phyloP scores from a whole-genome alignment of 2,888 invertebrate genomes.

The Drosophila leonis region DNA sequence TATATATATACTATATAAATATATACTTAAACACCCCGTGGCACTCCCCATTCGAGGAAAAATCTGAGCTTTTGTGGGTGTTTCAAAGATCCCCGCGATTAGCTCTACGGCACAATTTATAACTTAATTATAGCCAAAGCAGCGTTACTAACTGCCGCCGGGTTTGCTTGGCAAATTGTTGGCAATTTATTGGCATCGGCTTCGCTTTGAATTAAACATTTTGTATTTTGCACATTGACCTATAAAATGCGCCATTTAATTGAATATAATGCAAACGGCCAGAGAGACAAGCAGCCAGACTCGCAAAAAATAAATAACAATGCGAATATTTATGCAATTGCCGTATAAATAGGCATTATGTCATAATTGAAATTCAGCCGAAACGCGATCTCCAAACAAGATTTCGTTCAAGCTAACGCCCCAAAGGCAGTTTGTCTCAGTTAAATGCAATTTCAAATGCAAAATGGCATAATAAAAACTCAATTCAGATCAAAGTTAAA shows the following conservation, averaged over 20 bases:
- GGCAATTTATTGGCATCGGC: slow-evolving; percentile 57
- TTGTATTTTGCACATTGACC: slow-evolving; percentile 61
- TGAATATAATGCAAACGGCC: slow-evolving; percentile 44
- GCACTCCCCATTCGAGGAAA: not conserved
- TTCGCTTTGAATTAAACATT: slow-evolving; percentile 42
- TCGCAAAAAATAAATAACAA: slow-evolving; percentile 26
- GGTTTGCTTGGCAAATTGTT: slow-evolving; percentile 61
- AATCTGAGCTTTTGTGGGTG: slow-evolving; percentile 55
- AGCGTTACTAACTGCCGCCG: slow-evolving; percentile 64
- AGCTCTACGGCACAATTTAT: slow-evolving; percentile 66
- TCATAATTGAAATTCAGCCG: slow-evolving; percentile 56
- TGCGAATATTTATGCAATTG: slow-evolving; percentile 41
- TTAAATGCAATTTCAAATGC: slow-evolving; percentile 38
- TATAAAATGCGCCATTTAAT: slow-evolving; percentile 61
- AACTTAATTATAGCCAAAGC: slow-evolving; percentile 74
- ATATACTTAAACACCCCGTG: not conserved
- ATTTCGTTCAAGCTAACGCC: slow-evolving; percentile 13
- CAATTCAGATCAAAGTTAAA: slow-evolving; percentile 13
- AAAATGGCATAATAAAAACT: slow-evolving; percentile 17
- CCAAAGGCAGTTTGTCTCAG: slow-evolving; percentile 10
- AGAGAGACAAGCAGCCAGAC: slow-evolving; percentile 15
- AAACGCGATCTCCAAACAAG: slow-evolving; percentile 29
- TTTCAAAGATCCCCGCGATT: slow-evolving; percentile 68
- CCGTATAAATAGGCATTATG: slow-evolving; percentile 65
- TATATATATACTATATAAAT: not conserved